A percentile compares a stretch with the other conserved stretches of the same genome.
phyloP scores from a whole-genome alignment of 2,888 invertebrate species.

The Idaea aversata region DNA sequence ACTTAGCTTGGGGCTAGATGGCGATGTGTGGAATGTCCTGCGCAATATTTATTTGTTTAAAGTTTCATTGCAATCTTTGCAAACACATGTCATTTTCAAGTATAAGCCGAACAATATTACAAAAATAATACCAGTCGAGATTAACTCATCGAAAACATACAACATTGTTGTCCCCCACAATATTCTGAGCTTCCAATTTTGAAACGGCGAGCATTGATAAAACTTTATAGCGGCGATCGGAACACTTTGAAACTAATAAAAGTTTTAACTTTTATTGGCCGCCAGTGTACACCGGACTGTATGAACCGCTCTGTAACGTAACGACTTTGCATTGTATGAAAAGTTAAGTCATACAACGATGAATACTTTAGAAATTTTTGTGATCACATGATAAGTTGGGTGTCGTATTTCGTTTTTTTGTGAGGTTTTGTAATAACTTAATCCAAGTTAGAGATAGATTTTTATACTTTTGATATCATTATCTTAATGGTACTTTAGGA shows the following conservation, averaged over 20 bases:
- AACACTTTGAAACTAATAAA: constrained; percentile 43
- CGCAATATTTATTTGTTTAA: too few species aligned
- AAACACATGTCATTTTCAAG: neutral
- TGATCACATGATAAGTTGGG: neutral
- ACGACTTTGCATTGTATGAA: neutral
- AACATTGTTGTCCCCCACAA: constrained; percentile 24
- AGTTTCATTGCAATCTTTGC: neutral
- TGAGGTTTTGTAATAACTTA: neutral
- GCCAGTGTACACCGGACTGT: constrained; percentile 41
- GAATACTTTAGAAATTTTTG: neutral
- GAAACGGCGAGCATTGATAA: constrained; percentile 34
- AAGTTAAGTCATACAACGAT: neutral
- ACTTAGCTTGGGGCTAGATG: too few species aligned
- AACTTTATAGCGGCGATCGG: constrained; percentile 31
- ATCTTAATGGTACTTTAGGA: too few species aligned
- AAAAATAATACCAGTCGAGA: neutral
- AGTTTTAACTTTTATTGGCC: constrained; percentile 45
- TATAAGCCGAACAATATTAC: neutral
- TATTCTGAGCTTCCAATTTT: constrained; percentile 37
- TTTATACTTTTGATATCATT: too few species aligned
- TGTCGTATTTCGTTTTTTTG: neutral
- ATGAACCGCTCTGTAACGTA: constrained; percentile 17
- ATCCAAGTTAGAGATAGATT: too few species aligned
- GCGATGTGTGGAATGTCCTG: too few species aligned
- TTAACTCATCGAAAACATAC: constrained; percentile 22